Conservation (phyloP, 2,797 vertebrate genomes). For the Sebastes paucispinis region DNA sequence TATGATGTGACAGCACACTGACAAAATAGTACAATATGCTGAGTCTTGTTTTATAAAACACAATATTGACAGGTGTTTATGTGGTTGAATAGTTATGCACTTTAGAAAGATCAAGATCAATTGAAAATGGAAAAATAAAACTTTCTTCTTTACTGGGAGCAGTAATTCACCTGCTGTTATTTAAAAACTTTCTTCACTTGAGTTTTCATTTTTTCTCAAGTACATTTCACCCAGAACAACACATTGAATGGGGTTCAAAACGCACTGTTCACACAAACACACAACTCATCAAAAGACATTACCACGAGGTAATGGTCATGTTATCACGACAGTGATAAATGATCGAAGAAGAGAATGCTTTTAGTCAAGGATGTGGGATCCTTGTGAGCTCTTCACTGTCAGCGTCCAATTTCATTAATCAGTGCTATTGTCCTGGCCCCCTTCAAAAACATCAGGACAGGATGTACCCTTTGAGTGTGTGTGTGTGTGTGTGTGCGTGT, state of each 20-base stretch:
- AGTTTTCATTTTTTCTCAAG: not conserved
- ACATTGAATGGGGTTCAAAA: not conserved
- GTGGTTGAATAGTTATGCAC: not conserved
- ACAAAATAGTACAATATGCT: not conserved
- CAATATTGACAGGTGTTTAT: not conserved
- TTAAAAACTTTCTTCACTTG: not conserved
- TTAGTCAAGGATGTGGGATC: conserved; percentile 23
- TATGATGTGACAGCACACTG: conserved; percentile 24
- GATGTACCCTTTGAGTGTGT: not conserved
- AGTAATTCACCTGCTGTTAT: not conserved
- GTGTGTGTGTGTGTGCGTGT: not conserved
- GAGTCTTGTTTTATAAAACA: not conserved
- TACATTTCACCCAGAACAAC: not conserved
- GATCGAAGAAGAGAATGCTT: conserved; percentile 26
- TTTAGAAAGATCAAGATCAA: not conserved
- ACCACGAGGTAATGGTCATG: not conserved
- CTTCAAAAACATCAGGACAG: conserved; percentile 2
- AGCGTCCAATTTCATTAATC: conserved; percentile 49
- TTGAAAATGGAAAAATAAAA: not conserved
- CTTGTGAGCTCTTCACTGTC: conserved; percentile 30
- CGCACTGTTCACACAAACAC: not conserved
- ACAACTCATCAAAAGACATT: conserved; percentile 15
- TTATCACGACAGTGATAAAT: not conserved
- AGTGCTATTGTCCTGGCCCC: conserved; percentile 44
- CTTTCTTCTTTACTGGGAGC: not conserved